Percentiles rank a stretch among this genome's conserved stretches.
These are phyloP conservation scores for Ennomos erosarius DNA, from an alignment of 2,888 invertebrate genomes.

Conservation along the genomic window DNA sequence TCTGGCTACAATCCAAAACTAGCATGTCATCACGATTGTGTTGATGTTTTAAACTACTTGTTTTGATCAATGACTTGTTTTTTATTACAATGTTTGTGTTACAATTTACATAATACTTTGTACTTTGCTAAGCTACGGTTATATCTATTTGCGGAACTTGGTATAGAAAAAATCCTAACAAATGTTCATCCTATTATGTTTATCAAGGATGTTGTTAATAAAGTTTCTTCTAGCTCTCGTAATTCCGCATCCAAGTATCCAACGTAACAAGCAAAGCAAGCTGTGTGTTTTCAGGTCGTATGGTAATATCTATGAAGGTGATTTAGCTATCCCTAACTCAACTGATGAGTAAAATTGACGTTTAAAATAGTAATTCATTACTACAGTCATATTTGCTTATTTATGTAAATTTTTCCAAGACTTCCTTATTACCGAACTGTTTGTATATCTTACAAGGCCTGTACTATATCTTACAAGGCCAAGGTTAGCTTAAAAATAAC, in stretches of 20 bases:
- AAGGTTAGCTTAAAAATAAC: conserved; percentile 61
- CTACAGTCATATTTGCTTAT: conserved; percentile 29
- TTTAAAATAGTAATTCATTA: conserved; percentile 22
- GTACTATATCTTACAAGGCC: conserved; percentile 67
- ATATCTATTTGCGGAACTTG: conserved; percentile 8
- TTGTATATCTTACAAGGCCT: conserved; percentile 65
- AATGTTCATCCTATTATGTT: conserved; percentile 18
- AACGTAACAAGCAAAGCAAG: conserved; percentile 11
- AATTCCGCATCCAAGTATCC: conserved; percentile 33
- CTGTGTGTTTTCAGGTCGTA: conserved; percentile 15
- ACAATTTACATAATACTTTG: conserved; percentile 28
- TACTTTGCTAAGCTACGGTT: conserved; percentile 18
- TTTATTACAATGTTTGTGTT: conserved; percentile 23
- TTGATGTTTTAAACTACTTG: conserved; percentile 37
- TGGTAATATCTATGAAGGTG: too few species aligned
- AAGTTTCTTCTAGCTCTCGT: conserved; percentile 12
- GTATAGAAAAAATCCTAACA: too few species aligned
- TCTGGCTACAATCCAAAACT: conserved; percentile 55
- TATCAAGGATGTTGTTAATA: conserved; percentile 25
- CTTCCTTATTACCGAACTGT: conserved; percentile 67
- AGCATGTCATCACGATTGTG: conserved; percentile 36
- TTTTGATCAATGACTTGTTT: conserved; percentile 23
- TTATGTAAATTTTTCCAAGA: conserved; percentile 51
- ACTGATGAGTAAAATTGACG: conserved; percentile 6
- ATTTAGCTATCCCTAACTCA: too few species aligned